These are phyloP conservation scores for Acropternis orthonyx DNA, from an alignment of 2,797 vertebrate genomes.

Conservation along the genomic window DNA sequence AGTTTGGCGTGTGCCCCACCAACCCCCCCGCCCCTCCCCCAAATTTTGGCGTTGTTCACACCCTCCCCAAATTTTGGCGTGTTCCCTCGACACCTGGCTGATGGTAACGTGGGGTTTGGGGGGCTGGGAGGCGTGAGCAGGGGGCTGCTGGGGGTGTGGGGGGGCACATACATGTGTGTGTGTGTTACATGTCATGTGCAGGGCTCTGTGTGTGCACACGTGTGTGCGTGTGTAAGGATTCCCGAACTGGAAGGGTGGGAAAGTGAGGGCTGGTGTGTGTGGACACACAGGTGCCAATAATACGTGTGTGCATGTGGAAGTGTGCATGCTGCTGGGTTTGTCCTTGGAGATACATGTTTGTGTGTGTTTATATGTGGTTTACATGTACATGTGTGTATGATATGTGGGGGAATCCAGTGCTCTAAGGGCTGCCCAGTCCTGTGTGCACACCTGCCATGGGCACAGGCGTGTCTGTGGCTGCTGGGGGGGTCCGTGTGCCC, in stretches of 20 bases:
- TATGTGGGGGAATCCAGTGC: background rate
- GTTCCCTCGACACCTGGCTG: background rate
- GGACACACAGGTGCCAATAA: background rate
- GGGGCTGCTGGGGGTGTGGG: background rate
- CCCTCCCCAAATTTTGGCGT: background rate
- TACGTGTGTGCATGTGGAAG: background rate
- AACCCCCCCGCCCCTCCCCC: background rate
- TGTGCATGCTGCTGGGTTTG: background rate
- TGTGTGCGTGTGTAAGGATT: background rate
- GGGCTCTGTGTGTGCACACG: background rate
- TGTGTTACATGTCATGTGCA: background rate
- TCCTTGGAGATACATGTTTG: background rate
- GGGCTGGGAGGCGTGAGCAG: background rate
- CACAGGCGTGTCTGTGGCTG: background rate
- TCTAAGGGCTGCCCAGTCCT: background rate
- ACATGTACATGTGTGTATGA: background rate
- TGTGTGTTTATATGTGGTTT: background rate
- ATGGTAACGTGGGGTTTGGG: background rate
- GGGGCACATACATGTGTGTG: background rate
- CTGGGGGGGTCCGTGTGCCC: background rate
- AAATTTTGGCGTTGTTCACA: accelerated
- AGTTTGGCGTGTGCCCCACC: background rate
- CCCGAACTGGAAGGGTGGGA: background rate
- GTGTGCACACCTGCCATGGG: background rate
- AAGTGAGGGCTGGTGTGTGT: background rate